Conservation (phyloP, 2,113 vertebrate genomes). For the Pan paniscus region DNA sequence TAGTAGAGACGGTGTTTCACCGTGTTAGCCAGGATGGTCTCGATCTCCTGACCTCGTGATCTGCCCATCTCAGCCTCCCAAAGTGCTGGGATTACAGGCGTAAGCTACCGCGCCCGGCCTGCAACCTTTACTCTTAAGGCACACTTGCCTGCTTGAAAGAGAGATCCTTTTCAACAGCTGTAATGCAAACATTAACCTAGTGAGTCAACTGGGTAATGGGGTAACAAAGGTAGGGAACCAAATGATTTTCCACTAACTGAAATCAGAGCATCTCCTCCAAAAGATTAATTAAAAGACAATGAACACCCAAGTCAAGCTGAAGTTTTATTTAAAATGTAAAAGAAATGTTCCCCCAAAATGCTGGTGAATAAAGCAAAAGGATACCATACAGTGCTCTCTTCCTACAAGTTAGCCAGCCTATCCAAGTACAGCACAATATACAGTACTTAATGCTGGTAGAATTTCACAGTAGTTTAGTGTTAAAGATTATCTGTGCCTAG, state of each 20-base stretch:
- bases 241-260: neutral
- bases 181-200: neutral
- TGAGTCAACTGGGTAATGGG: neutral
- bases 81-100: no score
- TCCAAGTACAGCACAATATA: neutral
- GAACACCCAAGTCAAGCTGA: neutral
- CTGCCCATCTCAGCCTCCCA: no score
- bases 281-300: neutral
- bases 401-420: slow-evolving; percentile 17
- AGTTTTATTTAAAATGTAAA: slow-evolving; percentile 75
- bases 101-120: no score
- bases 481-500: slow-evolving; percentile 51
- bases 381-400: neutral
- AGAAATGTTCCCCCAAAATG: slow-evolving; percentile 49
- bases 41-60: no score
- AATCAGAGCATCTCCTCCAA: neutral
- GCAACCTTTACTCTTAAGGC: neutral
- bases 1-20: no score
- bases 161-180: neutral
- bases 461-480: slow-evolving; percentile 83
- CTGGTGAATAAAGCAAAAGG: slow-evolving; percentile 42
- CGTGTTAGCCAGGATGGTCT: no score
- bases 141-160: neutral
- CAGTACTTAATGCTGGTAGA: slow-evolving; percentile 43
- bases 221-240: neutral